Base-by-base conservation (phyloP, 2,797 vertebrate species). In the Microchirus variegatus region DNA sequence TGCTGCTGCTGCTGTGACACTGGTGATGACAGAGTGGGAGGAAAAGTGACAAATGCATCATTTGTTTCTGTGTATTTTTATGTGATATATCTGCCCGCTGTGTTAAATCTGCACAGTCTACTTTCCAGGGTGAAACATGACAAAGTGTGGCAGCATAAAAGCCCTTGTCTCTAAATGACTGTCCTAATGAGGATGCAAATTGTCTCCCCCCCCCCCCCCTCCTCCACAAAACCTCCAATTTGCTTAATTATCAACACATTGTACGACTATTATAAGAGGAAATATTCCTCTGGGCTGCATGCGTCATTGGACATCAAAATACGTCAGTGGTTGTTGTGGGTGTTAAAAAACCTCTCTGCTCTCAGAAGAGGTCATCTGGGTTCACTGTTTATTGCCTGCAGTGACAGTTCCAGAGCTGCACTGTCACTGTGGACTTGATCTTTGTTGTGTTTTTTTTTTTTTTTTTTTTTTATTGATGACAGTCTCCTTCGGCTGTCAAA, bases 101-200 rank as follows among this genome's bases (percentile, higher is more conserved):
- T 62, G n/a, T n/a, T 7, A 14, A 3, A 16, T 22, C 9, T 17
- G 16, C 51, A 46, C 31, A 4, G 22, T 40, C 22, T 0, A 3
- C 44, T 59, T 59, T 10, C 54, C 44, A 59, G 41, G 15, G 42
- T 61, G 52, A 26, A 70, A 59, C 66, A n/a, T 9, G 52, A 47
- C 18, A 38, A 45, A 59, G 26, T 37, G 47, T 19, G 14, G 31
- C 15, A 11, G 49, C 38, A 69, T 48, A 75, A 68, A n/a, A 19
- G 66, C 18, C 42, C 67, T 45, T 56, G 67, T 74, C 12, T 55
- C 47, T 61, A n/a, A 53, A 80, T 56, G 56, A 50, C 47, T 16
- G 49, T 4, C 9, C 58, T 83, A 85, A 89, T 81, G 77, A 83
- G 76, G 69, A 54, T 67, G 56, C 60, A 38, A 26, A 56, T 44